phyloP scores from a whole-genome alignment of 2,113 vertebrate genomes.

The Corvus moneduloides region DNA sequence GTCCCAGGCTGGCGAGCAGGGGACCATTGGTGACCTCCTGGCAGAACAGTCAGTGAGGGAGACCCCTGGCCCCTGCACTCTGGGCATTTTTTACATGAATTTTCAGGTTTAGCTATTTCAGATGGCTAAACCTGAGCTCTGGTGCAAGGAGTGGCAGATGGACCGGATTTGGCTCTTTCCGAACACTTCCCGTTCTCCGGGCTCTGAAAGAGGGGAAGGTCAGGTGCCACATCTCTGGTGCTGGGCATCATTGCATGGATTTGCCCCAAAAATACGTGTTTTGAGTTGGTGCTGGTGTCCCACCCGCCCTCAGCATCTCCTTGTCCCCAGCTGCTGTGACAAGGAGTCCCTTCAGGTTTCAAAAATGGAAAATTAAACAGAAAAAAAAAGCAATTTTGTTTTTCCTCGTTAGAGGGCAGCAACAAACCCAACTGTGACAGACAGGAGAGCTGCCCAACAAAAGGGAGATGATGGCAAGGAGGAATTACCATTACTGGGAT shows the following conservation, averaged over 20 bases:
- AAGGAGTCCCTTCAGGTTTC: background rate
- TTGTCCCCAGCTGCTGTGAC: background rate
- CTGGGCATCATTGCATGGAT: background rate
- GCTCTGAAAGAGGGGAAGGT: background rate
- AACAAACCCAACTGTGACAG: background rate
- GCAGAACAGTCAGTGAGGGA: fast-evolving
- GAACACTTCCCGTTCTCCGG: background rate
- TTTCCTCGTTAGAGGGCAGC: slow-evolving; percentile 42
- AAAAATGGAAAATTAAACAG: fast-evolving
- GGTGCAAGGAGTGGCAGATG: background rate
- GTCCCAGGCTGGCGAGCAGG: background rate
- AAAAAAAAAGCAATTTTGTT: background rate
- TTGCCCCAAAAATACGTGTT: background rate
- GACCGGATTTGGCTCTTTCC: background rate
- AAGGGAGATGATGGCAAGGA: background rate
- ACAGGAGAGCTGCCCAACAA: background rate
- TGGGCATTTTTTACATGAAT: background rate
- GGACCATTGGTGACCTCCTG: background rate
- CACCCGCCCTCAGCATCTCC: background rate
- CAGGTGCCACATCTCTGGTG: background rate
- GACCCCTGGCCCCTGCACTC: fast-evolving
- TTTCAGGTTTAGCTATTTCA: background rate
- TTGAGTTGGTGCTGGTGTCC: background rate
- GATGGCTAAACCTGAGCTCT: background rate
- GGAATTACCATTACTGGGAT: fast-evolving